Base-by-base conservation (phyloP, 2,888 invertebrate genomes). In the Neoscelio sp. region DNA sequence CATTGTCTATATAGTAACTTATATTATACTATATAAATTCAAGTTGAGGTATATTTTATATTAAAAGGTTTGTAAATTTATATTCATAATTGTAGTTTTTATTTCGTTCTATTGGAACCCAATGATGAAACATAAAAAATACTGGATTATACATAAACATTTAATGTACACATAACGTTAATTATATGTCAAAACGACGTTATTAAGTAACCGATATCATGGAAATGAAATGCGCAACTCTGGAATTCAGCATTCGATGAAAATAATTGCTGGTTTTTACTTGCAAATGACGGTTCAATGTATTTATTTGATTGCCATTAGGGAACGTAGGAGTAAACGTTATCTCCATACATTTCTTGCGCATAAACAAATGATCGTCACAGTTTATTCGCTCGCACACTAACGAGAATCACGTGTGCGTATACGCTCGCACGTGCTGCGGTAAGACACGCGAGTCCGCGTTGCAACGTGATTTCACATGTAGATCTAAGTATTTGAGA, bases 381-480 rank as follows among this genome's bases (percentile, higher is more conserved):
- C 42, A 56, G 48, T 38, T 23, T 7, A 17, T 44, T 42, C 23
- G 42, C 58, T 58, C 17, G 13, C 17, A 13, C 42, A 58, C 58
- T n/a, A 12, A 18, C 56, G 10, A 13, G 20, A 12, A 44, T 64
- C 78, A 70, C 74, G 78, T 78, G 74, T 67, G 54, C 35, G 7
- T 18, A 42, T 35, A 26, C 12, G 60, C 60, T 62, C 44, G 78
- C 78, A 78, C 78, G 78, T 78, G 78, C 78, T 68, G 15, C 42
- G 26, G 56, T 30, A 56, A 30, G 64, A 65, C 70, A 60, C 67
- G 40, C 65, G 42, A 75, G 18, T 38, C 40, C 20, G 10, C 52
- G 38, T 13, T 52, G 56, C 64, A 48, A 71, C 58, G 62, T 76
- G 64, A 71, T 65, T 71, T 71, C 77, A 44, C 64, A 77, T 65